Evolutionary conservation across 2,113 vertebrate genomes (phyloP).

Genomic region (Eira barbara): DNA sequence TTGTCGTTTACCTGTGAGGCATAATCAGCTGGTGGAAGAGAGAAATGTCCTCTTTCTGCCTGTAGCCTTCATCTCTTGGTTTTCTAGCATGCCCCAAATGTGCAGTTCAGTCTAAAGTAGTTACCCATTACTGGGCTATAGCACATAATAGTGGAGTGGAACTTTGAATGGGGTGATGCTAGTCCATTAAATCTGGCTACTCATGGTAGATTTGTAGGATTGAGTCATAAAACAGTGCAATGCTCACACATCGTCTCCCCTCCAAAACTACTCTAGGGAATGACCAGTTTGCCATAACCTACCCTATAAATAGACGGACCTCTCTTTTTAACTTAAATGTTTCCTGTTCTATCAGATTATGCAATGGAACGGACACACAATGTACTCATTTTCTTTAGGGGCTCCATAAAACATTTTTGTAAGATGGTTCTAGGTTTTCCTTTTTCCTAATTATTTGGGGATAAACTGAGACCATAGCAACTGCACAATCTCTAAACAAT

Average conservation of each 20-base stretch:
- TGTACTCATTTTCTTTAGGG: neutral
- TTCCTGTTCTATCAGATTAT: neutral
- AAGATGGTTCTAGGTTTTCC: neutral
- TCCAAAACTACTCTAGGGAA: neutral
- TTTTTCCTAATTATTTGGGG: neutral
- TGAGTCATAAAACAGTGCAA: neutral
- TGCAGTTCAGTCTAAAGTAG: neutral
- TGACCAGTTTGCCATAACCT: neutral
- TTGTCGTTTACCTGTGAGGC: neutral
- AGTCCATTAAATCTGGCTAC: neutral
- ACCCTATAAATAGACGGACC: neutral
- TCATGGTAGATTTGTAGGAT: neutral
- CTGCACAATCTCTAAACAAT: neutral
- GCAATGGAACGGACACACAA: neutral
- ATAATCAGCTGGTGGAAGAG: neutral
- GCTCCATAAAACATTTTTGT: neutral
- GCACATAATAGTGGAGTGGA: neutral
- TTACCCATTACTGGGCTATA: neutral
- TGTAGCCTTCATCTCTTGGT: neutral
- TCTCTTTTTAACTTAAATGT: neutral
- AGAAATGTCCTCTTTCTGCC: neutral
- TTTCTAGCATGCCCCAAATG: neutral
- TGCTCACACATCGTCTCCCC: neutral
- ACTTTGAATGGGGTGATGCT: neutral
- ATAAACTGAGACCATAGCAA: neutral